Evolutionary conservation across 23 tunicate genomes (phyloP), one percentile per base, ranked within the genome.

Genomic region (Clavelina lepadiformis): DNA sequence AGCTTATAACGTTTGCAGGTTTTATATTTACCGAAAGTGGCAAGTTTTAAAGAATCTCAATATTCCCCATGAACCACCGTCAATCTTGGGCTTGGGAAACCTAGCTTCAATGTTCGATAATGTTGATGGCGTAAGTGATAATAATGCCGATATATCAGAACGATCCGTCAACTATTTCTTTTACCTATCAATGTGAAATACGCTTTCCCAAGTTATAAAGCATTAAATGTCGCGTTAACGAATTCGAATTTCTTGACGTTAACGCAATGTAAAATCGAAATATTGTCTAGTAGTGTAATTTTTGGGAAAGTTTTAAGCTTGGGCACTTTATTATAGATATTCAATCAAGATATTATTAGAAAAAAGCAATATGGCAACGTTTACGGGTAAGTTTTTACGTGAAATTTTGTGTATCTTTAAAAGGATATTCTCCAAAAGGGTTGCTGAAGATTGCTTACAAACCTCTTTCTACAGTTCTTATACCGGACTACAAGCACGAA

Each of bases 1-100:
- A n/a, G n/a, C n/a, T n/a, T n/a, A n/a, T n/a, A n/a, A n/a, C n/a
- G n/a, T 58, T 78, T 72, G 7, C 30, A 89, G 97, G 32, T 81
- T 28, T 24, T 89, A 89, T 56, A 51, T 81, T 30, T 50, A 89
- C 34, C 51, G 66, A 41, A 69, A 72, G 38, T 81, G 73, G 83
- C 67, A 56, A 28, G 70, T 73, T 21, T 65, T 89, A 35, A 81
- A 81, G 31, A 63, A 81, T 2, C 68, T 81, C 2, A 70, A 70
- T 50, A 89, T 89, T 62, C 97, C 97, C 15, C 97, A 89, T 64
- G 80, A 81, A 28, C 79, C 80, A 1, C 89, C 89, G 30, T 51
- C 80, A 24, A 34, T 89, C 38, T 33, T 74, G 54, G 73, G 69
- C 34, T 18, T 75, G 20, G 85, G 85, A 38, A 71, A 81, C 63